Base-by-base conservation (phyloP, 1,140 invertebrate genomes). In the Probaryconus sp. region DNA sequence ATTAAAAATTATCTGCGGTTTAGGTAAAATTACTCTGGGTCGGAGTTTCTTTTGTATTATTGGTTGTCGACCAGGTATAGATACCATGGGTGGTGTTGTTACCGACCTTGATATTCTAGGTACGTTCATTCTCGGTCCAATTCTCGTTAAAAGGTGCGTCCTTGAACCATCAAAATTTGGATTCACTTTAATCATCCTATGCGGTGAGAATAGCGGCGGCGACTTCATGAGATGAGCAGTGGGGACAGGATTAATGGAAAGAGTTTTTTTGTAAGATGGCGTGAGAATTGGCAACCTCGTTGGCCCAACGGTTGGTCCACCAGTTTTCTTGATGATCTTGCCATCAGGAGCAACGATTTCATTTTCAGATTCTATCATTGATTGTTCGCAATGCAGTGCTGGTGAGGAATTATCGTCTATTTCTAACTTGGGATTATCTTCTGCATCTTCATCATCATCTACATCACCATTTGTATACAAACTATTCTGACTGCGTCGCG, bases 21-120 rank as follows among this genome's bases (percentile, higher is more conserved):
- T 74, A 2, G 73, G 63, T 24, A 79, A 31, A 17, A 80, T 11
- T 1, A 81, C 28, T 7, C 68, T 24, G 3, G 76, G 17, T 55
- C 53, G 56, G 0, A 10, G 45, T 4, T 50, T 74, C 31, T 53
- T 76, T 6, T 64, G 60, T 1, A 67, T 0, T 1, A 63, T 18
- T 0, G 50, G 1, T 11, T 37, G 20, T 20, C 51, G 51, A 0
- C 40, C n/a, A 3, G 68, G 75, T 11, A 85, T 84, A 0, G 82
- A 74, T 0, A 86, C 85, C 83, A 86, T 85, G 0, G 83, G 80
- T 0, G 78, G 63, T 13, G 47, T 28, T n/a, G 64, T n/a, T n/a
- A n/a, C n/a, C n/a, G n/a, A n/a, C n/a, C n/a, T n/a, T n/a, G n/a
- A n/a, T n/a, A n/a, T n/a, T n/a, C n/a, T n/a, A n/a, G n/a, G n/a